phyloP scores from a whole-genome alignment of 1,140 invertebrate genomes.

The Pachypeltis micranthus region DNA sequence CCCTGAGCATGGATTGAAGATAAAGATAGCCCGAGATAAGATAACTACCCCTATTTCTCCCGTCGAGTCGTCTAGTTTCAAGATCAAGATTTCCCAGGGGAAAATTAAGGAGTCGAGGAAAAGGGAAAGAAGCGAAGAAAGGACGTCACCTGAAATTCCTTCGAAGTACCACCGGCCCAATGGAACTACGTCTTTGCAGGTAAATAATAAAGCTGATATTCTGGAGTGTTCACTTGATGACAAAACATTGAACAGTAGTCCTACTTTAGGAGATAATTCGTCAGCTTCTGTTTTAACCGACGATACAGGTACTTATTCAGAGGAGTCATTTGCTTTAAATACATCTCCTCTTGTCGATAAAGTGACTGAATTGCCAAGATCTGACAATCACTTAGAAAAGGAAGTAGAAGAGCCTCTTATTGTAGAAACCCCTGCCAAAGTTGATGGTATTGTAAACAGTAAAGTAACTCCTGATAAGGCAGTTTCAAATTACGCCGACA shows the following conservation, averaged over 20 bases:
- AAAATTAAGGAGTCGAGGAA: constrained; percentile 22
- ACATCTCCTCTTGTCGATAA: background rate
- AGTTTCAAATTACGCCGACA: no score
- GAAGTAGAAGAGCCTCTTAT: background rate
- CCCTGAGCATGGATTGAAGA: constrained; percentile 14
- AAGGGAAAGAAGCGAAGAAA: constrained; percentile 20
- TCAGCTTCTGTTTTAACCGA: background rate
- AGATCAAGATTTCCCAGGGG: constrained; percentile 22
- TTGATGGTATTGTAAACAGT: no score
- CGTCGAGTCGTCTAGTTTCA: background rate
- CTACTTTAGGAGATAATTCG: no score
- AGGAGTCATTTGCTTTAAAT: background rate
- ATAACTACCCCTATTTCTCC: constrained; percentile 8
- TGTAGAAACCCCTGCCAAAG: background rate
- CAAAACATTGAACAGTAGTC: background rate
- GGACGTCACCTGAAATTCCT: background rate
- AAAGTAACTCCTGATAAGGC: no score
- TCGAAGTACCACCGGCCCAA: constrained; percentile 18
- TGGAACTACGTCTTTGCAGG: constrained; percentile 17
- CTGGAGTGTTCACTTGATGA: background rate
- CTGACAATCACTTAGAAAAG: background rate
- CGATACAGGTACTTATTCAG: background rate
- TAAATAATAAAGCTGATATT: constrained; percentile 9
- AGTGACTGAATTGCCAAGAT: background rate
- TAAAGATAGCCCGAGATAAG: constrained; percentile 20